These are phyloP conservation scores for Tiliacea aurago DNA, from an alignment of 2,888 invertebrate genomes.

Conservation along the genomic window DNA sequence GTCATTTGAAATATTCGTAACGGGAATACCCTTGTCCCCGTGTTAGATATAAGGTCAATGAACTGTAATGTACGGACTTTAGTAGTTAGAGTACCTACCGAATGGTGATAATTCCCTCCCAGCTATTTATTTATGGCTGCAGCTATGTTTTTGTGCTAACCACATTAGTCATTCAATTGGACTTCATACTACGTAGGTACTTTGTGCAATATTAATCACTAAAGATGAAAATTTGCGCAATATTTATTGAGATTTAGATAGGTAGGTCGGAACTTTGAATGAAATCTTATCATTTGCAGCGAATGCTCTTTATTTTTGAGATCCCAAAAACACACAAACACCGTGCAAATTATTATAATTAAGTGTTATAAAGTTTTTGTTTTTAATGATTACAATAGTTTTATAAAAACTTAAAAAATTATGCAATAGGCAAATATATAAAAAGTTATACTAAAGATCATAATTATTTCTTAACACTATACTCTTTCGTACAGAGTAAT, in stretches of 20 bases:
- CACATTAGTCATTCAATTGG: constrained; percentile 13
- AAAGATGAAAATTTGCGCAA: neutral
- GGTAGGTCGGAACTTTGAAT: constrained; percentile 7
- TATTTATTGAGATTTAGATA: neutral
- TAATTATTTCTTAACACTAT: constrained; percentile 69
- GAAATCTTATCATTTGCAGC: constrained; percentile 73
- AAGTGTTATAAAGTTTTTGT: constrained; percentile 63
- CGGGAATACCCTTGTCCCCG: constrained; percentile 22
- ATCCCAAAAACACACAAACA: constrained; percentile 91
- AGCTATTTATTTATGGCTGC: neutral
- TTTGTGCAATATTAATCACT: neutral
- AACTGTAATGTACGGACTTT: neutral
- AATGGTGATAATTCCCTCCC: neutral
- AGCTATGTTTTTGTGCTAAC: constrained; percentile 8
- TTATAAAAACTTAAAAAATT: constrained; percentile 64
- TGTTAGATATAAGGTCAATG: neutral
- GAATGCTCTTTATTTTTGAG: constrained; percentile 89
- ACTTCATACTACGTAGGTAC: neutral
- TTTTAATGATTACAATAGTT: constrained; percentile 67
- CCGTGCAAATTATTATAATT: constrained; percentile 79
- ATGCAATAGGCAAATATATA: constrained; percentile 68
- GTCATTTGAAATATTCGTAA: constrained; percentile 1
- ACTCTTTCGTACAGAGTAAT: constrained; percentile 65
- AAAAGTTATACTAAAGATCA: constrained; percentile 58
- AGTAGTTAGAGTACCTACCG: neutral